A percentile compares a stretch with the other conserved stretches of the same genome.
These are phyloP conservation scores for Shargacucullia verbasci DNA, from an alignment of 2,888 invertebrate species.

Conservation along the genomic window DNA sequence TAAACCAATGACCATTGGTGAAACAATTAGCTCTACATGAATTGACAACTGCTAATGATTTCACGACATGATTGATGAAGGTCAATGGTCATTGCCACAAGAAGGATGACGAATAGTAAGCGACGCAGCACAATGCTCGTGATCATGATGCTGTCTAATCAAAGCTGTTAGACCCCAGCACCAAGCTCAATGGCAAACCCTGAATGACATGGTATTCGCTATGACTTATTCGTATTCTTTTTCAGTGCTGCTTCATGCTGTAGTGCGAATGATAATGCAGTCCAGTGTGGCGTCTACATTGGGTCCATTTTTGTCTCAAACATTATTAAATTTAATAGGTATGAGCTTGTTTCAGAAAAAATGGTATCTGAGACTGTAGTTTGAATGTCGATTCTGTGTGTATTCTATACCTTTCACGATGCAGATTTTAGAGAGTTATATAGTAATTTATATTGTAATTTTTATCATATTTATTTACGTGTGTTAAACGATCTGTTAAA, in stretches of 20 bases:
- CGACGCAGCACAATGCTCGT: conserved; percentile 70
- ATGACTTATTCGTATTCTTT: conserved; percentile 61
- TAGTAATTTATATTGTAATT: conserved; percentile 34
- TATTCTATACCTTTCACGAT: conserved; percentile 23
- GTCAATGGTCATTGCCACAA: conserved; percentile 66
- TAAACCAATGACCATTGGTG: conserved; percentile 70
- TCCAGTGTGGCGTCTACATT: conserved; percentile 47
- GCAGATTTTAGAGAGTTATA: conserved; percentile 26
- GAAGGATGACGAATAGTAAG: conserved; percentile 65
- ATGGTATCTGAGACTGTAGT: conserved; percentile 23
- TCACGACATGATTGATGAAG: conserved; percentile 50
- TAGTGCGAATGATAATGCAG: conserved; percentile 73
- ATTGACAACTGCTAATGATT: conserved; percentile 60
- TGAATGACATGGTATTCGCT: conserved; percentile 68
- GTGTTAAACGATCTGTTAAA: conserved; percentile 63
- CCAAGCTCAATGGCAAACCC: conserved; percentile 76
- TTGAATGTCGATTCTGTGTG: conserved; percentile 27
- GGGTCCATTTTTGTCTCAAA: conserved; percentile 24
- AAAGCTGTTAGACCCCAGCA: conserved; percentile 76
- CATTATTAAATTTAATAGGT: conserved; percentile 18
- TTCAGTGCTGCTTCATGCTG: conserved; percentile 78
- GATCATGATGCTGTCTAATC: conserved; percentile 69
- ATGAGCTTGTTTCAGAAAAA: conserved; percentile 34
- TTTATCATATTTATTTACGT: conserved; percentile 61
- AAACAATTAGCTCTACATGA: conserved; percentile 62